Evolutionary conservation across 2,113 vertebrate species (phyloP).

Genomic region (Benitochromis conjunctus): DNA sequence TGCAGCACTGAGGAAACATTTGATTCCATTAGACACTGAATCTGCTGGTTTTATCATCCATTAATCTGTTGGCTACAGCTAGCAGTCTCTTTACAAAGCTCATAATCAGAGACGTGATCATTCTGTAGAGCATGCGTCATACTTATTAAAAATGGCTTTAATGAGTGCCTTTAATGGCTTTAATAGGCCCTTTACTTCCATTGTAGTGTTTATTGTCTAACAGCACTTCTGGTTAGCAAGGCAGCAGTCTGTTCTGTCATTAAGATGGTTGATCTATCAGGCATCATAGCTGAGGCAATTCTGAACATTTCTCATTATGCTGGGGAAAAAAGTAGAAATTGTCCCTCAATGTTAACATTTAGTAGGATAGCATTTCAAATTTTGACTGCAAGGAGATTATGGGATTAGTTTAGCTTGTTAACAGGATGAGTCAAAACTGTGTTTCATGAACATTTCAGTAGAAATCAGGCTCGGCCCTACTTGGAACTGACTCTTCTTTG

Average conservation of each 20-base stretch:
- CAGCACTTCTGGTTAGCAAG: not conserved
- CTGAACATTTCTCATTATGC: not conserved
- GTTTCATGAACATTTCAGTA: not conserved
- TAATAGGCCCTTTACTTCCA: not conserved
- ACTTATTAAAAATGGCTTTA: not conserved
- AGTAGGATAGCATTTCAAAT: not conserved
- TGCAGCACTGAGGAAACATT: not conserved
- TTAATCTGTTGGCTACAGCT: too few relatives aligned
- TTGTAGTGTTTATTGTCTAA: not conserved
- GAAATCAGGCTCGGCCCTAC: accelerated
- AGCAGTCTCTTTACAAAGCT: not conserved
- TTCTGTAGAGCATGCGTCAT: not conserved
- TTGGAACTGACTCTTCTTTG: not conserved
- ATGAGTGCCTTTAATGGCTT: not conserved
- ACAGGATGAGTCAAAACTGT: not conserved
- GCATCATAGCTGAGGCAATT: not conserved
- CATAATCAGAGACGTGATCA: not conserved
- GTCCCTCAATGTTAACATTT: not conserved
- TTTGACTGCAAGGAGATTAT: not conserved
- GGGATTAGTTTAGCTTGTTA: not conserved
- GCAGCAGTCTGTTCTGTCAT: not conserved
- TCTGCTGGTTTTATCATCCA: not conserved
- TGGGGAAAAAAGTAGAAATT: not conserved
- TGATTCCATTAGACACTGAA: not conserved
- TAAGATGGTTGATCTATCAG: not conserved